Evolutionary conservation across 2,888 invertebrate species (phyloP), one percentile per base, ranked within the genome.

Genomic region (Drosophila subquinaria): DNA sequence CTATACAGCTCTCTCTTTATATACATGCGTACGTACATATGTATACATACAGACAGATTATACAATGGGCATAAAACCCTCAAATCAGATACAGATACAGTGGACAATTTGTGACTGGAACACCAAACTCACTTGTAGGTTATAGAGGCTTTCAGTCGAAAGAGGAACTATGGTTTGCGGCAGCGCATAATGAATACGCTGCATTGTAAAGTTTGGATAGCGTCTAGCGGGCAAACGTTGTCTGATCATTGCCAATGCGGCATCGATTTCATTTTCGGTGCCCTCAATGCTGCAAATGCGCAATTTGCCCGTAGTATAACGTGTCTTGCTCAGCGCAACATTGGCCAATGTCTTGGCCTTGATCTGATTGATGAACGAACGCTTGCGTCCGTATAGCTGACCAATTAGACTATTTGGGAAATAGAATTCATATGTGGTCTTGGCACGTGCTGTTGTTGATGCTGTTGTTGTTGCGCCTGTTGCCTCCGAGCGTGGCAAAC

Each of bases 261-360:
- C 94, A 81, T 96, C 96, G 79, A 98, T 96, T 91, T 97, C 96
- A 80, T 93, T 94, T 82, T 96, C 95, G 51, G 95, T 95, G 82
- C 97, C 97, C 94, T 97, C 96, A 85, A 98, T 94, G 81, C 95
- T 95, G 93, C 98, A 98, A 81, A 98, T 95, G 93, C 97, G 97
- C 86, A 95, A 94, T 89, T 96, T 95, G 11, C 94, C 94, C 1
- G 77, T 60, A 69, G 95, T 95, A 79, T 95, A 95, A 13, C 96
- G 96, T 93, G 97, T 96, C 90, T 95, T 91, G 76, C 91, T 90
- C n/a, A 98, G 95, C 79, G 95, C 93, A 55, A 98, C 95, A 89
- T 95, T 95, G 20, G 97, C 97, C 79, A 96, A 95, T 2, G 97
- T 96, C 91, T 95, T 95, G 35, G 95, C 94, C 92, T 97, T 96